Conservation (phyloP, 2,888 invertebrate genomes). For the Hymenopus coronatus region DNA sequence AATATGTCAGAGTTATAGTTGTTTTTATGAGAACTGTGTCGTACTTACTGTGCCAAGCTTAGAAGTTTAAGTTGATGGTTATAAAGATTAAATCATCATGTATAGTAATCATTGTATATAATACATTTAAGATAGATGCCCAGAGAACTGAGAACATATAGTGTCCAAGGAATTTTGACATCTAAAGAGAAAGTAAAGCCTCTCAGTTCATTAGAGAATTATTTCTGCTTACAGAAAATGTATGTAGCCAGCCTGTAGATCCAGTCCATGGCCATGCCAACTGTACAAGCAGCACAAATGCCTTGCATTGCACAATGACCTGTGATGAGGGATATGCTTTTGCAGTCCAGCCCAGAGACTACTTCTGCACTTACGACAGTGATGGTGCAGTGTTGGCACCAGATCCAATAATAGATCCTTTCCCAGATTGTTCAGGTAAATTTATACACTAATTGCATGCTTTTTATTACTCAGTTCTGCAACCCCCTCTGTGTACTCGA, state of each 20-base stretch:
- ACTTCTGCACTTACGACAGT: slow-evolving; percentile 45
- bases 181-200: too few relatives aligned
- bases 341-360: slow-evolving; percentile 49
- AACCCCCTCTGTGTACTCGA: too few relatives aligned
- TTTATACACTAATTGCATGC: not conserved
- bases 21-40: too few relatives aligned
- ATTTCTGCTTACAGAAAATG: slow-evolving; percentile 37
- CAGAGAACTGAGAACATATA: too few relatives aligned
- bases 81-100: too few relatives aligned
- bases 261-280: slow-evolving; percentile 51
- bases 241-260: slow-evolving; percentile 49
- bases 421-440: slow-evolving; percentile 59
- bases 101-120: too few relatives aligned
- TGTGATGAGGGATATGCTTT: slow-evolving; percentile 63
- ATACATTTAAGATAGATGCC: too few relatives aligned
- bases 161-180: too few relatives aligned
- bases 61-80: too few relatives aligned
- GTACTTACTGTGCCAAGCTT: too few relatives aligned
- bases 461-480: not conserved
- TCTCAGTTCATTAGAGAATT: not conserved
- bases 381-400: slow-evolving; percentile 22
- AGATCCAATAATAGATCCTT: slow-evolving; percentile 39
- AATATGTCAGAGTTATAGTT: too few relatives aligned
- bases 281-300: slow-evolving; percentile 48
- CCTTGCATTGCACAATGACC: slow-evolving; percentile 54